A percentile compares a stretch with the other conserved stretches of the same genome.
Conservation (phyloP, 2,888 invertebrate species). For the Epistrophe eligans region DNA sequence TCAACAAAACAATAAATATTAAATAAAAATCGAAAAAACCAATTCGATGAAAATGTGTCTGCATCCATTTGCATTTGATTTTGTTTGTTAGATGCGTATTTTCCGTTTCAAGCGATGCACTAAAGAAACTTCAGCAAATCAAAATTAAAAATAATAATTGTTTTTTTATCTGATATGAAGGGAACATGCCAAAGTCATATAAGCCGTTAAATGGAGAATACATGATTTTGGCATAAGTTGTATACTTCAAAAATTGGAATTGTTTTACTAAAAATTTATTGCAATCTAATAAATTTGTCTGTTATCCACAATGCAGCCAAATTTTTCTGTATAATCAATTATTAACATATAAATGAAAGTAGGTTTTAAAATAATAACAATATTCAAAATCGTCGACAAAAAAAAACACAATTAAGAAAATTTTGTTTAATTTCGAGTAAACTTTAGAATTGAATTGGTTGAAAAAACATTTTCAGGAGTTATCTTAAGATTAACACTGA, state of each 20-base stretch:
- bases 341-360: neutral
- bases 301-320: neutral
- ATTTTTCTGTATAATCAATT: neutral
- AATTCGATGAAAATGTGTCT: conserved; percentile 42
- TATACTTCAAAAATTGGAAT: neutral
- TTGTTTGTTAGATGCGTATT: conserved; percentile 24
- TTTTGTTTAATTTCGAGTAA: too few relatives aligned
- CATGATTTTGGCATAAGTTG: neutral
- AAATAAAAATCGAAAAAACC: conserved; percentile 60
- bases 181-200: neutral
- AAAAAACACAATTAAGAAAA: too few relatives aligned
- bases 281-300: neutral
- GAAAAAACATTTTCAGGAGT: too few relatives aligned
- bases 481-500: too few relatives aligned
- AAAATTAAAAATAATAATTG: conserved; percentile 34
- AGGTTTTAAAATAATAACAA: neutral
- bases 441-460: too few relatives aligned
- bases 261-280: neutral
- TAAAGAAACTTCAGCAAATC: conserved; percentile 71
- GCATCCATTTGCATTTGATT: conserved; percentile 12
- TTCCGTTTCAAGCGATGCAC: conserved; percentile 71
- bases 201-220: neutral
- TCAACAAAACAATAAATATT: conserved; percentile 22
- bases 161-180: neutral
- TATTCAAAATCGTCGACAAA: neutral